These are phyloP conservation scores for Gerris buenoi DNA, from an alignment of 1,140 invertebrate species.

Conservation along the genomic window DNA sequence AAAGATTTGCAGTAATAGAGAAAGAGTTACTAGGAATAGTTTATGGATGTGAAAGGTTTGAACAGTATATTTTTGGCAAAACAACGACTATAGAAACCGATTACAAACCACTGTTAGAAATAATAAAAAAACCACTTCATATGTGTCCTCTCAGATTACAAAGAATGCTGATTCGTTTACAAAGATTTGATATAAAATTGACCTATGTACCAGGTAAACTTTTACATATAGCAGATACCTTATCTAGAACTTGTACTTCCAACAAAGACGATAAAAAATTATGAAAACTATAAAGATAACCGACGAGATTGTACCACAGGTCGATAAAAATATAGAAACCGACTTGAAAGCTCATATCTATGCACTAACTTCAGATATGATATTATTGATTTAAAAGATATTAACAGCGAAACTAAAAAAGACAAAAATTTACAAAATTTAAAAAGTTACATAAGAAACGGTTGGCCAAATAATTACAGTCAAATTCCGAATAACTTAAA, in stretches of 20 bases:
- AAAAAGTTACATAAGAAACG: too few species aligned
- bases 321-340: not conserved
- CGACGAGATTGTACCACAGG: too few species aligned
- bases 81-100: not conserved
- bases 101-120: slow-evolving; percentile 5
- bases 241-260: not conserved
- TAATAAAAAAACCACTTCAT: not conserved
- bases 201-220: not conserved
- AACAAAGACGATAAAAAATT: not conserved
- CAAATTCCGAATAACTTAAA: too few species aligned
- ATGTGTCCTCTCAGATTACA: not conserved
- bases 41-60: slow-evolving; percentile 7
- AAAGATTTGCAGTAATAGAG: not conserved
- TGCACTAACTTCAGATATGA: too few species aligned
- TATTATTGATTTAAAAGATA: too few species aligned
- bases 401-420: too few species aligned
- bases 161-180: not conserved
- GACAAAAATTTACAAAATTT: too few species aligned
- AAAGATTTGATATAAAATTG: not conserved
- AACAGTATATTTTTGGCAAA: slow-evolving; percentile 7
- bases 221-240: not conserved
- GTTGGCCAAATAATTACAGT: too few species aligned
- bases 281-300: too few species aligned
- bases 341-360: not conserved
- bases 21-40: not conserved